Evolutionary conservation across 92 coral and sea anemone genomes (phyloP).

Genomic region (Palythoa heliodiscus): DNA sequence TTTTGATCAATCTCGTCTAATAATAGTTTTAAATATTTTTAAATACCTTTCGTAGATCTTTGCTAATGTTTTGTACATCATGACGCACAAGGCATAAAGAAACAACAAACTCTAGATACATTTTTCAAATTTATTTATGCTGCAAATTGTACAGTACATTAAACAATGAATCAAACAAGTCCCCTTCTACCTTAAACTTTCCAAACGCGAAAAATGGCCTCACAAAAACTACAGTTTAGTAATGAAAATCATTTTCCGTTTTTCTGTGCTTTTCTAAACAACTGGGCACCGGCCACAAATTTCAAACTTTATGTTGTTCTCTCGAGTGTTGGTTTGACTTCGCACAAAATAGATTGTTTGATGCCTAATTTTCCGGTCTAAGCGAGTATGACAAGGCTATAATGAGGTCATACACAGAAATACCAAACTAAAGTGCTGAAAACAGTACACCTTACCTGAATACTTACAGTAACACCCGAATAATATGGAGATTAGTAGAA

Average conservation of each 20-base stretch:
- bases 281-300: neutral
- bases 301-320: neutral
- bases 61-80: too few relatives aligned
- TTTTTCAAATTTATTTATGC: neutral
- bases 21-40: too few relatives aligned
- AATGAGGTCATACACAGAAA: too few relatives aligned
- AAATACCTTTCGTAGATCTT: too few relatives aligned
- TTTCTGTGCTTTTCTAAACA: neutral
- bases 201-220: neutral
- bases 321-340: neutral
- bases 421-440: too few relatives aligned
- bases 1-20: too few relatives aligned
- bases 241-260: neutral
- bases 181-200: neutral
- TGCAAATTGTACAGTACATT: slow-evolving; percentile 1
- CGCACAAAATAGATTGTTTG: neutral
- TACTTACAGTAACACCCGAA: too few relatives aligned
- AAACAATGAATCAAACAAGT: neutral
- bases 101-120: neutral
- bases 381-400: too few relatives aligned
- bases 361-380: neutral
- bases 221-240: neutral
- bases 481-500: too few relatives aligned
- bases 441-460: too few relatives aligned
- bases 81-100: neutral